Percentiles rank a stretch among this genome's conserved stretches.
phyloP scores from a whole-genome alignment of 2,797 vertebrate genomes.

The Pseudocheirus occidentalis region DNA sequence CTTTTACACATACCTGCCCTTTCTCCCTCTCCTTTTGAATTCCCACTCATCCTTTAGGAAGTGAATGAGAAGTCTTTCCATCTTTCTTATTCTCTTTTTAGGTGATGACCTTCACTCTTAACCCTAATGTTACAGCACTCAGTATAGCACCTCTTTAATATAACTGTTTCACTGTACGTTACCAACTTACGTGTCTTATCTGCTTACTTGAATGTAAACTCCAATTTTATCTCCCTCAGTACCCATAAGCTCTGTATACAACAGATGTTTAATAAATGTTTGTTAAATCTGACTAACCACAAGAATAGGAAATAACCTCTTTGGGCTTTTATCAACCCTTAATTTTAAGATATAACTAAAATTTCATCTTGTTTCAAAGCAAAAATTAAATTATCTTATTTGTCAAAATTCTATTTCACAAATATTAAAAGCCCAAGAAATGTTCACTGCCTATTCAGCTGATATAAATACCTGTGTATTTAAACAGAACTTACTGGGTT shows the following conservation, averaged over 20 bases:
- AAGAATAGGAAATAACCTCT: background rate
- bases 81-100: background rate
- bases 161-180: background rate
- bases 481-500: conserved; percentile 90
- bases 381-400: conserved; percentile 15
- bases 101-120: background rate
- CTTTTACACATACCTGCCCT: background rate
- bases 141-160: background rate
- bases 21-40: background rate
- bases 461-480: background rate
- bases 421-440: background rate
- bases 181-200: background rate
- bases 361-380: background rate
- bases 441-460: background rate
- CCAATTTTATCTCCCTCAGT: background rate
- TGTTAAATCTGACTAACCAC: background rate
- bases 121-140: background rate
- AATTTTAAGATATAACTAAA: background rate
- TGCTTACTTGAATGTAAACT: background rate
- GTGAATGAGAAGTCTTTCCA: background rate
- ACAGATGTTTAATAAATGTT: background rate
- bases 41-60: background rate
- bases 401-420: conserved; percentile 2
- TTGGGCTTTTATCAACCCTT: conserved; percentile 15
- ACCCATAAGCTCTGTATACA: background rate